Evolutionary conservation across 2,113 vertebrate genomes (phyloP).

Genomic region (Microcebus griseorufus): DNA sequence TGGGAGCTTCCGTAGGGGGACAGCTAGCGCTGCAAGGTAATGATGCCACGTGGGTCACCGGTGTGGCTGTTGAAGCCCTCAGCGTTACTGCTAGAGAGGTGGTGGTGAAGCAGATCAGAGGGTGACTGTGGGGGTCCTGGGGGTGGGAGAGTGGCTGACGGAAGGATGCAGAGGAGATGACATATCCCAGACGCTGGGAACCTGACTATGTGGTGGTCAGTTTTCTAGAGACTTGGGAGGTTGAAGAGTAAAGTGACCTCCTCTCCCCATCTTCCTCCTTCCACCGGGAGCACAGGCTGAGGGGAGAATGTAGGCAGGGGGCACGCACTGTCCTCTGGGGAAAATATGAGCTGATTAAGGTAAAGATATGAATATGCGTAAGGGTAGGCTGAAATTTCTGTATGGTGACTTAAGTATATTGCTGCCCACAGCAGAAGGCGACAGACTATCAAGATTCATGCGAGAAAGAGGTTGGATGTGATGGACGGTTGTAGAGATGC

Average conservation of each 20-base stretch:
- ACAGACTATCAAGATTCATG: neutral
- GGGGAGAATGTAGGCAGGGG: neutral
- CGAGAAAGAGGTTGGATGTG: accelerated
- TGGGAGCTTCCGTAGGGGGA: neutral
- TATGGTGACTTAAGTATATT: neutral
- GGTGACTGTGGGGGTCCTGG: accelerated
- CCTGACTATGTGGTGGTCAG: neutral
- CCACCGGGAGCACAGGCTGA: neutral
- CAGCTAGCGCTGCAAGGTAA: neutral
- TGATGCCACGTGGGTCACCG: neutral
- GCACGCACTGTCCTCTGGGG: neutral
- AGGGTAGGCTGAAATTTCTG: neutral
- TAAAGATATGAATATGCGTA: neutral
- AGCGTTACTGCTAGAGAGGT: neutral
- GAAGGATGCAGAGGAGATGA: neutral
- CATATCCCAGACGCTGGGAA: neutral
- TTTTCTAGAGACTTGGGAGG: neutral
- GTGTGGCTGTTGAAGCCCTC: neutral
- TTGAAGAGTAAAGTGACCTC: neutral
- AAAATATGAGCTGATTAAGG: neutral
- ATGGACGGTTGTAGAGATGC: neutral
- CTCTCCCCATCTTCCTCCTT: neutral
- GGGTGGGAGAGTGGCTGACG: neutral
- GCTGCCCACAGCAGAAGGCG: neutral
- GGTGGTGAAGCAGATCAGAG: neutral